phyloP scores from a whole-genome alignment of 2,888 invertebrate genomes.

The Drosophila neonasuta region DNA sequence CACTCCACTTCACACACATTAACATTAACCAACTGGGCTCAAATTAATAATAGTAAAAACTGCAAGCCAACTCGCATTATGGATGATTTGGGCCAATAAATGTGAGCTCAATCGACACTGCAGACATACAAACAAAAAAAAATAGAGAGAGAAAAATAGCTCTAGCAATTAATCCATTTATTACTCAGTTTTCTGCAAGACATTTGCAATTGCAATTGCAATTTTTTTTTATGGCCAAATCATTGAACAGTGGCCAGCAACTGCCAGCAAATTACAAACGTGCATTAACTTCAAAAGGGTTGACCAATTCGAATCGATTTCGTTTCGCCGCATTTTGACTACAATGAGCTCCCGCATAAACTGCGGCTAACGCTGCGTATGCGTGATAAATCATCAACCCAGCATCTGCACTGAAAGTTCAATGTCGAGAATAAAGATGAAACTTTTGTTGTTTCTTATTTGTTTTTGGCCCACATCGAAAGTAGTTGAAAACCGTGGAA shows the following conservation, averaged over 20 bases:
- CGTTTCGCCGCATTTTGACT: background rate
- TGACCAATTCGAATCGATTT: conserved; percentile 43
- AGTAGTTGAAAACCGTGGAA: background rate
- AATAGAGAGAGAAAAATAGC: conserved; percentile 1
- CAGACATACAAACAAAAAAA: conserved; percentile 1
- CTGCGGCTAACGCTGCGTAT: conserved; percentile 19
- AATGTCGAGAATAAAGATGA: conserved; percentile 42
- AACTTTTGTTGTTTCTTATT: conserved; percentile 7
- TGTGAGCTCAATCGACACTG: conserved; percentile 24
- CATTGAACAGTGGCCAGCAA: conserved; percentile 25
- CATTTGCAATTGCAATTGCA: conserved; percentile 33
- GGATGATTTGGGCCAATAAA: conserved; percentile 71
- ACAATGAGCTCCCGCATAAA: conserved; percentile 38
- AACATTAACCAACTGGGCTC: conserved; percentile 52
- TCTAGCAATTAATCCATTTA: conserved; percentile 63
- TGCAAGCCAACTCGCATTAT: conserved; percentile 52
- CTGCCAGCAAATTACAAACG: background rate
- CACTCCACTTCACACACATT: conserved; percentile 21
- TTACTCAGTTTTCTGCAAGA: conserved; percentile 23
- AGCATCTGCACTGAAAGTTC: conserved; percentile 45
- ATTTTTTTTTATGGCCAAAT: conserved; percentile 10
- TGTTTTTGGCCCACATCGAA: conserved; percentile 7
- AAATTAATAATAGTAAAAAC: conserved; percentile 56
- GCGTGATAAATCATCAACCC: conserved; percentile 34
- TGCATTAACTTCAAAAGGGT: conserved; percentile 28